A percentile compares a stretch with the other conserved stretches of the same genome.
These are phyloP conservation scores for Callipepla californica DNA, from an alignment of 2,113 vertebrate genomes.

Conservation along the genomic window DNA sequence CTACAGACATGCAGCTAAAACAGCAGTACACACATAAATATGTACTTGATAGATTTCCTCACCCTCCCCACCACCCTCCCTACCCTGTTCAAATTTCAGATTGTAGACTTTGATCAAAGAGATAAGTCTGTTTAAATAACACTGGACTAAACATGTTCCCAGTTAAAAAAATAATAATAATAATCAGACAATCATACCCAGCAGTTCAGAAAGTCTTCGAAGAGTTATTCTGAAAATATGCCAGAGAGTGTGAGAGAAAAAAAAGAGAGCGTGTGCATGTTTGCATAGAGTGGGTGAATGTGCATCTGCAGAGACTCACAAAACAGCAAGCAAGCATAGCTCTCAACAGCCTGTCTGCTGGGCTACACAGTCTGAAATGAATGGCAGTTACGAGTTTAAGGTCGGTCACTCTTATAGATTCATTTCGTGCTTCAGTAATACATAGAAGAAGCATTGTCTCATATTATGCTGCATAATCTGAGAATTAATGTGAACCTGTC, in stretches of 20 bases:
- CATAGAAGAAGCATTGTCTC: neutral
- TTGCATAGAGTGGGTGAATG: conserved; percentile 34
- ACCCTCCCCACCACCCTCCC: conserved; percentile 31
- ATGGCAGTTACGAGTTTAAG: conserved; percentile 50
- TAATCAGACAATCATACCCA: conserved; percentile 72
- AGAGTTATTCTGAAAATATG: conserved; percentile 75
- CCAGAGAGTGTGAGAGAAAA: conserved; percentile 62
- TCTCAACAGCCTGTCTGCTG: conserved; percentile 67
- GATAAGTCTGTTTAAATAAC: conserved; percentile 77
- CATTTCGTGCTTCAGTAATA: neutral
- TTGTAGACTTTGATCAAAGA: conserved; percentile 72
- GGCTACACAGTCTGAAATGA: conserved; percentile 47
- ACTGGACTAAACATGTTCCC: conserved; percentile 61
- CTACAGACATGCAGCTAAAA: neutral
- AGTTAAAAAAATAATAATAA: conserved; percentile 51
- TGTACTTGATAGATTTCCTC: conserved; percentile 44
- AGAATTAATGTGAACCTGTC: neutral
- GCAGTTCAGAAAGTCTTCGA: conserved; percentile 72
- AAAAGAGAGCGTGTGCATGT: conserved; percentile 45
- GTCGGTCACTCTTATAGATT: neutral
- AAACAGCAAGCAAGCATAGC: conserved; percentile 70
- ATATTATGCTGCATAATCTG: neutral
- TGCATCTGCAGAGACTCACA: conserved; percentile 68
- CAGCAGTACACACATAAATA: neutral
- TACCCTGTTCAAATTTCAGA: conserved; percentile 67